Evolutionary conservation across 2,888 invertebrate genomes (phyloP).

Genomic region (Deroplatys truncata): DNA sequence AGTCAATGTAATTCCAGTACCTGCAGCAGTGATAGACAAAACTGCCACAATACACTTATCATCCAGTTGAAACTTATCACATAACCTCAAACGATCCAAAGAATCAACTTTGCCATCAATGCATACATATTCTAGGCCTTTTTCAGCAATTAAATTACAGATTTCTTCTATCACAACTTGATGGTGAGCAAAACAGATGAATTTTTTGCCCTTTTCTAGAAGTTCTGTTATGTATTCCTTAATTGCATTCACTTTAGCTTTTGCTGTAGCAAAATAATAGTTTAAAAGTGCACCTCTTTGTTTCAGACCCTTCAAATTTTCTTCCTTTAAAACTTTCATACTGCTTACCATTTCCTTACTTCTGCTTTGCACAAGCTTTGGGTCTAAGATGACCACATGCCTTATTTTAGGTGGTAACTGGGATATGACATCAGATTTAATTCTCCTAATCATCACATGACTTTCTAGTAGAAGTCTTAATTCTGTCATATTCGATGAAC

Average conservation of each 20-base stretch:
- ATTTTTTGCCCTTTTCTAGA: slow-evolving; percentile 67
- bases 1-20: slow-evolving; percentile 88
- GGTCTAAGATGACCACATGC: slow-evolving; percentile 75
- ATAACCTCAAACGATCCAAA: slow-evolving; percentile 54
- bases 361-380: slow-evolving; percentile 56
- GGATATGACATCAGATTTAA: slow-evolving; percentile 82
- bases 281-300: slow-evolving; percentile 66
- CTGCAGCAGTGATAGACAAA: slow-evolving; percentile 87
- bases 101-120: slow-evolving; percentile 84
- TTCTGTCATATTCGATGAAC: slow-evolving; percentile 83
- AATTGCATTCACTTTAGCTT: slow-evolving; percentile 77
- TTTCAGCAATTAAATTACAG: slow-evolving; percentile 56
- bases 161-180: slow-evolving; percentile 75
- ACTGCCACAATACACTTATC: slow-evolving; percentile 68
- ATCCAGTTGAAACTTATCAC: slow-evolving; percentile 72
- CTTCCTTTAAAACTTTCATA: slow-evolving; percentile 51
- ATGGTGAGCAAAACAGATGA: slow-evolving; percentile 93
- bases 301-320: slow-evolving; percentile 49
- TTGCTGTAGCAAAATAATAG: slow-evolving; percentile 78
- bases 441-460: slow-evolving; percentile 81
- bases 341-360: slow-evolving; percentile 58
- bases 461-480: slow-evolving; percentile 67
- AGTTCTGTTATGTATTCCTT: slow-evolving; percentile 74
- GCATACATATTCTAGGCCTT: slow-evolving; percentile 40
- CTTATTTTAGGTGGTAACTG: slow-evolving; percentile 76